Evolutionary conservation across 2,888 invertebrate species (phyloP).

Genomic region (Patella depressa): DNA sequence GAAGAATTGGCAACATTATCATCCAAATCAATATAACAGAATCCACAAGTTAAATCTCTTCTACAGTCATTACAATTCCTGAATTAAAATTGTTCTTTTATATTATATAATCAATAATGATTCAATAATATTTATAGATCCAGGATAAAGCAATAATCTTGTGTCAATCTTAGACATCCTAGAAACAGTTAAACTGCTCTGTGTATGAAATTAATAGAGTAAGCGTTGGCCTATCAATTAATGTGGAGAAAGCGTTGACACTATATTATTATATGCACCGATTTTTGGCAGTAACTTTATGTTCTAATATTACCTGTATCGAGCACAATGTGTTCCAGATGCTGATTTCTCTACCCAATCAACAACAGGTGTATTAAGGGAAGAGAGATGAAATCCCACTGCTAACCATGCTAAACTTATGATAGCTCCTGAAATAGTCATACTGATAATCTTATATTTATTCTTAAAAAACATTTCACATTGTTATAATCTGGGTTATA

Average conservation of each 20-base stretch:
- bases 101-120: no score
- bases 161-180: no score
- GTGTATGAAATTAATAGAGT: no score
- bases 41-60: conserved; percentile 72
- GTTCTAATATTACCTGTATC: conserved; percentile 44
- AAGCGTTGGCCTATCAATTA: no score
- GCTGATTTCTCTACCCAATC: conserved; percentile 46
- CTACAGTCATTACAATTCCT: conserved; percentile 73
- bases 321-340: conserved; percentile 44
- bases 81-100: conserved; percentile 8
- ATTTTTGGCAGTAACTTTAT: background rate
- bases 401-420: conserved; percentile 70
- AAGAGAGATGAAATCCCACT: conserved; percentile 71
- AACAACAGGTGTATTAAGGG: conserved; percentile 68
- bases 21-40: conserved; percentile 67
- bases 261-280: no score
- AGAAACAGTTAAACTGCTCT: no score
- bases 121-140: no score
- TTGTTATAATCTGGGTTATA: background rate
- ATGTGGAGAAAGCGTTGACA: no score
- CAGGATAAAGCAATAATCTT: no score
- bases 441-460: conserved; percentile 14
- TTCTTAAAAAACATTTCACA: background rate
- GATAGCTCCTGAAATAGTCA: conserved; percentile 64
- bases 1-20: conserved; percentile 61